Conservation (phyloP, 2,888 invertebrate species). For the Ormyrus thymus region DNA sequence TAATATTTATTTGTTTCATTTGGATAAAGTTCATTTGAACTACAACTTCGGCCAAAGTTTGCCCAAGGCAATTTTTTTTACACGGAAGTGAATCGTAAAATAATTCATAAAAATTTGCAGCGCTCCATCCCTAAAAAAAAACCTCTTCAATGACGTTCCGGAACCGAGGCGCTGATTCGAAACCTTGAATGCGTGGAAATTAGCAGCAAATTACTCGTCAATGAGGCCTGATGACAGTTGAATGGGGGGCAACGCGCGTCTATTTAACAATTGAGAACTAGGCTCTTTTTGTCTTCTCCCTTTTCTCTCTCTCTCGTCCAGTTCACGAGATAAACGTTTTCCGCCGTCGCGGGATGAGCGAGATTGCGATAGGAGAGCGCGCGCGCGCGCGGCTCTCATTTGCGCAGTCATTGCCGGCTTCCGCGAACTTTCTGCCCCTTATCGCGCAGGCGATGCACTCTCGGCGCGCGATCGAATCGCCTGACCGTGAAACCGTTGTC, state of each 20-base stretch:
- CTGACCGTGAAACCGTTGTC: slow-evolving; percentile 29
- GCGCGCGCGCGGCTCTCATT: slow-evolving; percentile 9
- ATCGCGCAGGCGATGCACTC: not conserved
- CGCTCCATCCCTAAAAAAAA: too few species aligned
- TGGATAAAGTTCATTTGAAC: too few species aligned
- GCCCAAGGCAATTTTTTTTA: too few species aligned
- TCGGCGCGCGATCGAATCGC: slow-evolving; percentile 23
- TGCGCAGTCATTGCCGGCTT: slow-evolving; percentile 8
- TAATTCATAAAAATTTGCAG: too few species aligned
- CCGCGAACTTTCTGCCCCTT: slow-evolving; percentile 29
- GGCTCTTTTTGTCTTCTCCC: not conserved
- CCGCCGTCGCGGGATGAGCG: slow-evolving; percentile 18
- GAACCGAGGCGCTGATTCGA: not conserved
- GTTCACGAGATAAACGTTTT: slow-evolving; percentile 37
- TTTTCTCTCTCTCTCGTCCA: not conserved
- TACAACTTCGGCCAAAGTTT: too few species aligned
- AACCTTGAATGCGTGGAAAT: slow-evolving; percentile 14
- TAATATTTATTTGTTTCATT: too few species aligned
- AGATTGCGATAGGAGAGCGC: slow-evolving; percentile 2
- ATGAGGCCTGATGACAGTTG: slow-evolving; percentile 39
- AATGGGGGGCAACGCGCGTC: slow-evolving; percentile 20
- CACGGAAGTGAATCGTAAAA: too few species aligned
- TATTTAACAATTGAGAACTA: slow-evolving; percentile 30
- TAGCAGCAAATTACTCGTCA: slow-evolving; percentile 15
- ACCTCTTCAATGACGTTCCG: too few species aligned